Base-by-base conservation (phyloP, 2,888 invertebrate genomes). In the Galerucella calmariensis region DNA sequence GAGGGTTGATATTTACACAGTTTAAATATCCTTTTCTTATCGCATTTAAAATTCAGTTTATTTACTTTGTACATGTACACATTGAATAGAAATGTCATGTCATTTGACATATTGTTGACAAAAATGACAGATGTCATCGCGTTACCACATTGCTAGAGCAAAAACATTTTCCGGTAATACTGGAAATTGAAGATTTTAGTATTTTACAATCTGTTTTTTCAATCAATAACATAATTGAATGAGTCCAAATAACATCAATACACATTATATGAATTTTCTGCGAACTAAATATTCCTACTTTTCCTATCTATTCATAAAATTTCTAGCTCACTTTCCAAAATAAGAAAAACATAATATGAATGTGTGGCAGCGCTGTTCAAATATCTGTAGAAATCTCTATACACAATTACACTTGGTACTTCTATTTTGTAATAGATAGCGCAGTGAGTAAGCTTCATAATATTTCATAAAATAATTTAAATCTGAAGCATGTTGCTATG, bases 21-120 rank as follows among this genome's bases (percentile, higher is more conserved):
- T 46, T 44, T 14, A 41, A 53, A n/a, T 68, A 61, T 63, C 48
- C 27, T 46, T 58, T 24, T 56, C 67, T 74, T 65, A 72, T 72
- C 24, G 53, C 58, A 73, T 75, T 24, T 63, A 27, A 69, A 67
- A 69, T 70, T 62, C 51, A 35, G 66, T 70, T 73, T 75, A 75
- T 75, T 75, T 75, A 75, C 73, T 61, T 67, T 56, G 67, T 61
- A 62, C 66, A 51, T 20, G 51, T 70, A 61, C 48, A 53, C 48
- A 70, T 67, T 20, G 9, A 24, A 24, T 24, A 51, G 8, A 44
- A 56, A 65, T 67, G 59, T 61, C 66, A 63, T 24, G 46, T 66
- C 14, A 16, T 65, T 24, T 41, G 35, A 41, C 35, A 35, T 6
- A 8, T 41, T 16, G 35, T 27, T 35, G 11, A 35, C 27, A 27